phyloP scores from a whole-genome alignment of 2,113 vertebrate species.

The Pelodiscus sinensis region DNA sequence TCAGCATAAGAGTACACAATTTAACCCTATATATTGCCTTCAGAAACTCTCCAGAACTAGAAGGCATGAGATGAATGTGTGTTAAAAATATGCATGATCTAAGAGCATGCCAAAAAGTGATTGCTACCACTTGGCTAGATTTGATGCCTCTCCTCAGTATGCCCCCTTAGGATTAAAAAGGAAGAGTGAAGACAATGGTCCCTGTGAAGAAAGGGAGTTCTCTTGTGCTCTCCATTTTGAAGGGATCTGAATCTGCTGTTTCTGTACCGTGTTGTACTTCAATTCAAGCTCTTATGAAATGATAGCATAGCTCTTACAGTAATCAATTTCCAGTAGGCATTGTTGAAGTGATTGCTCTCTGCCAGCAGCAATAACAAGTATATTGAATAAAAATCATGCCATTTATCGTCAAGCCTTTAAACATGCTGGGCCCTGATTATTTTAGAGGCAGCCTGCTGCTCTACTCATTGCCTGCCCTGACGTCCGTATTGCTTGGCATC shows the following conservation, averaged over 20 bases:
- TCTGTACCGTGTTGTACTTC: not conserved
- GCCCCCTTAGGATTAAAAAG: not conserved
- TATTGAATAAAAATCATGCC: too few species aligned
- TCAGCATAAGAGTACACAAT: not conserved
- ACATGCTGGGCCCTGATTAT: not conserved
- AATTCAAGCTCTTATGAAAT: not conserved
- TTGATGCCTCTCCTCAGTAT: not conserved
- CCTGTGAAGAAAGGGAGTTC: not conserved
- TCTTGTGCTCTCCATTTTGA: not conserved
- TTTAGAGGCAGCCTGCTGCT: not conserved
- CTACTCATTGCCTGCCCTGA: fast-evolving
- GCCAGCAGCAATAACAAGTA: fast-evolving
- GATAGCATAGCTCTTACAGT: not conserved
- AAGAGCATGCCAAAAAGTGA: not conserved
- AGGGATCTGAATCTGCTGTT: not conserved
- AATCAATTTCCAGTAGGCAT: not conserved
- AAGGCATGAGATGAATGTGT: not conserved
- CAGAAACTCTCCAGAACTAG: not conserved
- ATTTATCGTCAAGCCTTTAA: not conserved
- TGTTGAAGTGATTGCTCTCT: not conserved
- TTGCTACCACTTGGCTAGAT: not conserved
- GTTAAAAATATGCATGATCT: not conserved
- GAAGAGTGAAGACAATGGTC: not conserved
- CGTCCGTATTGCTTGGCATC: fast-evolving
- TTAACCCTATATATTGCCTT: not conserved